These are phyloP conservation scores for Melipona beecheii DNA, from an alignment of 2,888 invertebrate genomes.

Conservation along the genomic window DNA sequence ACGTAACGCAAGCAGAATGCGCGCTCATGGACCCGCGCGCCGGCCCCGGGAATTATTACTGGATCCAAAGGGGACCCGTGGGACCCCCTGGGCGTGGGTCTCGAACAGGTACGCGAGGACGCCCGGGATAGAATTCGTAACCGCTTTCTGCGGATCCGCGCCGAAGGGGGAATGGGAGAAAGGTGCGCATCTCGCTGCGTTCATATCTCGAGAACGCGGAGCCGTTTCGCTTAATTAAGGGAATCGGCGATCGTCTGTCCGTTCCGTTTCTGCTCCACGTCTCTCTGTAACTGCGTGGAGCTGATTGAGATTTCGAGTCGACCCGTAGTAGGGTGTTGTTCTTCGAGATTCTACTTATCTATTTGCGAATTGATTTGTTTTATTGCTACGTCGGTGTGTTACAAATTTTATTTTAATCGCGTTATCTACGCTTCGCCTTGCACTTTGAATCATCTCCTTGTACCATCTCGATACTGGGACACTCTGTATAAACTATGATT, in stretches of 20 bases:
- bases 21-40: conserved; percentile 63
- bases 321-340: background rate
- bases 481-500: too few species aligned
- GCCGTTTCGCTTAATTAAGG: conserved; percentile 21
- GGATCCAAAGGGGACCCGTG: conserved; percentile 69
- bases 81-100: conserved; percentile 65
- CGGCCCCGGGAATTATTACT: conserved; percentile 78
- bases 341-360: too few species aligned
- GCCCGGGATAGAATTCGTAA: conserved; percentile 15
- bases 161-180: background rate
- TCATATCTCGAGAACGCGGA: background rate
- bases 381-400: too few species aligned
- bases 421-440: too few species aligned
- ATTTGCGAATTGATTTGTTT: too few species aligned
- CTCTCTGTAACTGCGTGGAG: too few species aligned
- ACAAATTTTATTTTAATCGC: too few species aligned
- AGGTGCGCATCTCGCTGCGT: background rate
- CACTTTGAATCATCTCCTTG: too few species aligned
- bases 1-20: conserved; percentile 82
- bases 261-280: background rate
- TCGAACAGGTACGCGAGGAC: conserved; percentile 61
- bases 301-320: background rate
- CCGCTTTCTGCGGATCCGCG: conserved; percentile 21
- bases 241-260: background rate
- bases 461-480: too few species aligned